Conservation (phyloP, 1,140 invertebrate genomes). For the Leguminivora glycinivorella region DNA sequence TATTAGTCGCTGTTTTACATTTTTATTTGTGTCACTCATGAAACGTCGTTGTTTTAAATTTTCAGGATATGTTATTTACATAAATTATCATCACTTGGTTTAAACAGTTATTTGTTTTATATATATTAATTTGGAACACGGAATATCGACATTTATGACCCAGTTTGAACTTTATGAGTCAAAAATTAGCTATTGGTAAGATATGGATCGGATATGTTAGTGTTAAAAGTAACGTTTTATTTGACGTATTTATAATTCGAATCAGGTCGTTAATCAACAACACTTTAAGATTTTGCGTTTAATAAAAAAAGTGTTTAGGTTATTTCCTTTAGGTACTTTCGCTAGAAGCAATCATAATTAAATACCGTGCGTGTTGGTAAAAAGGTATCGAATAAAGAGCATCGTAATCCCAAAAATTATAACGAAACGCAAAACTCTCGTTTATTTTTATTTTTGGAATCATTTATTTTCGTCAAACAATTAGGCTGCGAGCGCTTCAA, state of each 20-base stretch:
- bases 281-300: too few species aligned
- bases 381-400: constrained; percentile 42
- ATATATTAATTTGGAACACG: neutral
- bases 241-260: too few species aligned
- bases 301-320: too few species aligned
- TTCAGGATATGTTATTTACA: constrained; percentile 23
- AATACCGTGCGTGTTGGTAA: constrained; percentile 50
- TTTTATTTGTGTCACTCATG: constrained; percentile 34
- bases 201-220: too few species aligned
- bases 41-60: constrained; percentile 26
- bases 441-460: constrained; percentile 72
- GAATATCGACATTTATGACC: neutral
- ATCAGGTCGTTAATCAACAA: too few species aligned
- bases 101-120: neutral
- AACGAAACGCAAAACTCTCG: constrained; percentile 66
- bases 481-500: constrained; percentile 56
- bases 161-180: too few species aligned
- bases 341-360: constrained; percentile 18
- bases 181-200: too few species aligned
- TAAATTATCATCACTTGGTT: neutral
- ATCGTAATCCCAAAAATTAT: constrained; percentile 64
- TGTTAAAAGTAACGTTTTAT: too few species aligned
- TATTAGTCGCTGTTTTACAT: constrained; percentile 52
- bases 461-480: constrained; percentile 76
- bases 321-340: neutral